These are phyloP conservation scores for Porphyrio hochstetteri DNA, from an alignment of 2,113 vertebrate species.

Conservation along the genomic window DNA sequence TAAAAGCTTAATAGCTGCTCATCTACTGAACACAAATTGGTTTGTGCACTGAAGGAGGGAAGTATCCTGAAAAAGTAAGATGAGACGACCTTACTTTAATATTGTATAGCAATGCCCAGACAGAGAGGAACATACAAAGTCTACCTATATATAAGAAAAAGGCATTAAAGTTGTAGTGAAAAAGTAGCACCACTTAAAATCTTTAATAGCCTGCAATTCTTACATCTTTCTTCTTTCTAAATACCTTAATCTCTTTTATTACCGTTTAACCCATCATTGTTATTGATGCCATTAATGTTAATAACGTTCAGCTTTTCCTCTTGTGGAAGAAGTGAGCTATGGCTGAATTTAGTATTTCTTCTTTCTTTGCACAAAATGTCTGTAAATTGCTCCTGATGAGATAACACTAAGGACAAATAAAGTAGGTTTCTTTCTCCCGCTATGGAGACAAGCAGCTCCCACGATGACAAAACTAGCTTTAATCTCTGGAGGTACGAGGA, in stretches of 20 bases:
- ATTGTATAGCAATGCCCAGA: not conserved
- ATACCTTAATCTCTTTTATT: not conserved
- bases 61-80: not conserved
- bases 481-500: not conserved
- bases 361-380: not conserved
- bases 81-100: not conserved
- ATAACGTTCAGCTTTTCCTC: not conserved
- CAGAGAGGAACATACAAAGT: not conserved
- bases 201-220: not conserved
- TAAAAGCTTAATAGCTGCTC: not conserved
- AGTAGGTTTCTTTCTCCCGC: not conserved
- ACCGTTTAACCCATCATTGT: not conserved
- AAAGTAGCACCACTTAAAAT: not conserved
- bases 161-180: not conserved
- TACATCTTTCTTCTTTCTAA: not conserved
- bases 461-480: not conserved
- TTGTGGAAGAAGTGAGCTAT: not conserved
- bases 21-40: not conserved
- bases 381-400: not conserved
- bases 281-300: not conserved
- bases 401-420: not conserved
- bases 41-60: not conserved
- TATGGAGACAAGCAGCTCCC: not conserved
- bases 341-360: not conserved
- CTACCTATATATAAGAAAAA: not conserved